Evolutionary conservation across 2,113 vertebrate species (phyloP).

Genomic region (Toxotes jaculatrix): DNA sequence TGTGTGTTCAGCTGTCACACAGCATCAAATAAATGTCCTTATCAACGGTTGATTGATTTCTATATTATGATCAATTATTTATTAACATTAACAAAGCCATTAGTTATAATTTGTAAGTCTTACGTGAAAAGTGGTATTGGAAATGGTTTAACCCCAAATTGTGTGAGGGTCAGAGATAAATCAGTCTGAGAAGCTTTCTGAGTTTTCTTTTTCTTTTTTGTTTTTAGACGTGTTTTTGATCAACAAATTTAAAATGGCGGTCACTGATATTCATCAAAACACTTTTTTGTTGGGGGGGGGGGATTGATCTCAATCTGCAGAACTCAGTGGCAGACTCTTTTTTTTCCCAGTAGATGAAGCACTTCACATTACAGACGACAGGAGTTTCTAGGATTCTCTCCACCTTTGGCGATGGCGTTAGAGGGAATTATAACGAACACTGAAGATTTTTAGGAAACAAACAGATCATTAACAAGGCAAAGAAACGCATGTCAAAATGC

Average conservation of each 20-base stretch:
- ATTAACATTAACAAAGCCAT: background rate
- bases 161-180: background rate
- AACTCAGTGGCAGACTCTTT: background rate
- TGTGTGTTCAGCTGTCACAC: too few relatives aligned
- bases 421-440: background rate
- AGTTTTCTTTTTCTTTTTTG: background rate
- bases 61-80: background rate
- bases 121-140: background rate
- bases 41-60: background rate
- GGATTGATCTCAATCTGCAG: slow-evolving; percentile 32
- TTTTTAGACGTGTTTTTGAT: background rate
- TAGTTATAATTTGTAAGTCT: background rate
- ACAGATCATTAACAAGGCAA: background rate
- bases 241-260: background rate
- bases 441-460: background rate
- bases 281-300: slow-evolving; percentile 5
- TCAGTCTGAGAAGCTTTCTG: background rate
- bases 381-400: background rate
- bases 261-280: slow-evolving; percentile 5
- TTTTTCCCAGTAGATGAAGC: background rate
- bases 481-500: background rate
- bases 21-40: background rate
- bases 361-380: background rate
- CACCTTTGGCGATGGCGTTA: background rate
- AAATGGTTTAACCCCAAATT: background rate